Conservation (phyloP, 2,888 invertebrate genomes). For the Patella pellucida region DNA sequence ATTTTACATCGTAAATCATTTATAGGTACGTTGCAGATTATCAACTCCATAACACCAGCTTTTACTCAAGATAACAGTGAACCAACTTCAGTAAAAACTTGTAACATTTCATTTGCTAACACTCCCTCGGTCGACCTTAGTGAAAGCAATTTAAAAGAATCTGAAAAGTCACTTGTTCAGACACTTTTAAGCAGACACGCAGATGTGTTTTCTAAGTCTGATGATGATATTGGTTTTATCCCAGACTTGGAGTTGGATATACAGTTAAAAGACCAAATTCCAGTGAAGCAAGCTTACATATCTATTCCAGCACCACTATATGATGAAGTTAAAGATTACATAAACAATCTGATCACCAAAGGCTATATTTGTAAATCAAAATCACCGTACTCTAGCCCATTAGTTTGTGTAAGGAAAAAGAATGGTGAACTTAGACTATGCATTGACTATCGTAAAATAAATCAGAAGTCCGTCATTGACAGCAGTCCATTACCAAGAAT, state of each 20-base stretch:
- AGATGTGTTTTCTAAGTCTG: conserved; percentile 9
- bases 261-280: neutral
- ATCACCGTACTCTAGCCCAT: neutral
- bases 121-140: neutral
- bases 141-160: neutral
- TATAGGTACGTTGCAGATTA: no score
- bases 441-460: conserved; percentile 19
- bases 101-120: no score
- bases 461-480: conserved; percentile 15
- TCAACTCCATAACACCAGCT: no score
- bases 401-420: conserved; percentile 15
- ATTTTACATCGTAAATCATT: no score
- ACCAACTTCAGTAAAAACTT: no score
- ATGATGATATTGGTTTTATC: conserved; percentile 19
- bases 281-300: conserved; percentile 11
- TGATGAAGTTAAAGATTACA: conserved; percentile 20
- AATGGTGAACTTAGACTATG: conserved; percentile 18
- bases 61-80: no score
- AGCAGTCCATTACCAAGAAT: conserved; percentile 18
- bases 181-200: conserved; percentile 1
- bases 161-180: neutral
- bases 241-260: conserved; percentile 16
- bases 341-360: conserved; percentile 4
- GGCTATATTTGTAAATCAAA: conserved; percentile 9
- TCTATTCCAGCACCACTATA: conserved; percentile 16